Conservation (phyloP, 1,140 invertebrate species). For the Trigoniulus corallinus region DNA sequence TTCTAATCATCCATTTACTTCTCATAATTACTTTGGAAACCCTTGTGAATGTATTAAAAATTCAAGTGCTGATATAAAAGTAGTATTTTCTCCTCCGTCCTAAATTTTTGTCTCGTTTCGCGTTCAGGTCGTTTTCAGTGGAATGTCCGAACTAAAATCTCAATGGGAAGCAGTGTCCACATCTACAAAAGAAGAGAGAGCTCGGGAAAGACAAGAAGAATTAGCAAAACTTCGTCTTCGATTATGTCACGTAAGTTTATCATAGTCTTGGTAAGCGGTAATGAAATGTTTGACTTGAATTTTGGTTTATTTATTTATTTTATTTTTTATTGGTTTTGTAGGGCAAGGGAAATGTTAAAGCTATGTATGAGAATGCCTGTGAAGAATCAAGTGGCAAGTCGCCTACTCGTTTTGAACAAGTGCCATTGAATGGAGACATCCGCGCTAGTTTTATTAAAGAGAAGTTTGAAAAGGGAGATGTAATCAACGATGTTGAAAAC, state of each 20-base stretch:
- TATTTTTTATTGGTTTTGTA: conserved; percentile 23
- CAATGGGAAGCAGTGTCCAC: conserved; percentile 24
- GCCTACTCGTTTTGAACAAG: conserved; percentile 1
- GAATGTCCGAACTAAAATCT: conserved; percentile 55
- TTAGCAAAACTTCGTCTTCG: conserved; percentile 51
- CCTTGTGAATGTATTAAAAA: no score
- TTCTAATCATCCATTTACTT: no score
- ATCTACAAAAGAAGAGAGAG: conserved; percentile 37
- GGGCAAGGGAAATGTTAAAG: conserved; percentile 77
- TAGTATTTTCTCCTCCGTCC: no score
- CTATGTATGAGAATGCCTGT: conserved; percentile 77
- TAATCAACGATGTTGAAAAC: conserved; percentile 37
- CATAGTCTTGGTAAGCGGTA: neutral
- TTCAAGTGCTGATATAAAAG: no score
- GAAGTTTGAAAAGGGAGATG: conserved; percentile 63
- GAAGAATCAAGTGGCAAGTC: conserved; percentile 41
- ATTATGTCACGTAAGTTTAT: conserved; percentile 4
- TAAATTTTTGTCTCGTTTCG: no score
- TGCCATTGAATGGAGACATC: conserved; percentile 24
- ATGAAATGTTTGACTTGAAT: neutral
- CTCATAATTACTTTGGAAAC: no score
- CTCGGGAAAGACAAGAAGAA: conserved; percentile 49
- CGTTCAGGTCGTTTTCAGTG: conserved; percentile 61
- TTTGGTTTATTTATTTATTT: no score
- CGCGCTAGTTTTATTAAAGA: conserved; percentile 54